phyloP scores from a whole-genome alignment of 2,113 vertebrate genomes.

The Electrona antarctica region DNA sequence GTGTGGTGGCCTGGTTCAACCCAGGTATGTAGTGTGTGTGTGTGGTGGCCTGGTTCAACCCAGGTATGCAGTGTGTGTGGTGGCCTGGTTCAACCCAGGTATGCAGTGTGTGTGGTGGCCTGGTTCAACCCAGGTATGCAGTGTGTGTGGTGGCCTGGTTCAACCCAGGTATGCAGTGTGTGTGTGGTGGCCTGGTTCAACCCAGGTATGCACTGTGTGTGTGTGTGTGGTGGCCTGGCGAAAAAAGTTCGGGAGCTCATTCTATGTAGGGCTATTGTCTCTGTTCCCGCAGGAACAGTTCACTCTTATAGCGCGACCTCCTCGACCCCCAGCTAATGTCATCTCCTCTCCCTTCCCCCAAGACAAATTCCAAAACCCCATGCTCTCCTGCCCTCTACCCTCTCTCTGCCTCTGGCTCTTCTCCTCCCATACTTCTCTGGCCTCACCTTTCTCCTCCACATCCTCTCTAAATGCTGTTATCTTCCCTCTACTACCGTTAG shows the following conservation, averaged over 20 bases:
- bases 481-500: neutral
- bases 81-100: no score
- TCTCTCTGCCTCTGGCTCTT: neutral
- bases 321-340: neutral
- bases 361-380: slow-evolving; percentile 24
- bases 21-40: no score
- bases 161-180: no score
- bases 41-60: no score
- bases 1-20: no score
- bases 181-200: no score
- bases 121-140: no score
- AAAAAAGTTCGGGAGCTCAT: slow-evolving; percentile 39
- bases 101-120: no score
- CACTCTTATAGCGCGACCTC: slow-evolving; percentile 21
- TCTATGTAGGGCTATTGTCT: slow-evolving; percentile 12
- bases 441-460: neutral
- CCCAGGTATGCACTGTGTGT: neutral
- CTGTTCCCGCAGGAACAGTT: slow-evolving; percentile 3
- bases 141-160: no score
- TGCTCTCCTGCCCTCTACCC: neutral
- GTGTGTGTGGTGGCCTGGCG: neutral
- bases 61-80: no score
- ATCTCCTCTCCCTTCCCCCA: neutral
- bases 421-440: neutral
- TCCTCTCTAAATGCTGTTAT: neutral